Conservation (phyloP, 2,888 invertebrate genomes). For the Xanthorhoe designata region DNA sequence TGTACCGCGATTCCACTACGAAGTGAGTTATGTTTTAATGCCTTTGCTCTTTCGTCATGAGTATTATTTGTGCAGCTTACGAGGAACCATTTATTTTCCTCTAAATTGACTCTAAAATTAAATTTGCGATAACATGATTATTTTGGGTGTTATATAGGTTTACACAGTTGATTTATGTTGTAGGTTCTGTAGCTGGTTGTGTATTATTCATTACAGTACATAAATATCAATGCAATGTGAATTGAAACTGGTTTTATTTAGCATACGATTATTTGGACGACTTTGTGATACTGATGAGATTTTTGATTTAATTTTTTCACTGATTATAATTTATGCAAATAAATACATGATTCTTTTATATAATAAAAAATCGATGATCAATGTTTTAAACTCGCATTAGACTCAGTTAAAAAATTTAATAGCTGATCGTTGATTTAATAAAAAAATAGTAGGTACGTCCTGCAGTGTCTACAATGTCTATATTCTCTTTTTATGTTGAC, state of each 20-base stretch:
- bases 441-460: no score
- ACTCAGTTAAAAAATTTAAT: no score
- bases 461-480: no score
- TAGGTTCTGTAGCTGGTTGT: not conserved
- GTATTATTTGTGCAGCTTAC: conserved; percentile 32
- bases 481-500: no score
- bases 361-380: no score
- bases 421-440: no score
- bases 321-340: no score
- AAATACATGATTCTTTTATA: no score
- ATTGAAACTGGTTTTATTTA: not conserved
- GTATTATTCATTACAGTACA: conserved; percentile 1
- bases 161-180: not conserved
- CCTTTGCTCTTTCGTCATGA: conserved; percentile 35
- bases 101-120: conserved; percentile 19
- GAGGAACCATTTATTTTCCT: conserved; percentile 28
- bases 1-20: conserved; percentile 32
- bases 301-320: not conserved
- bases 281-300: not conserved
- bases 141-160: conserved; percentile 3
- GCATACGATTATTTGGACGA: not conserved
- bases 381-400: no score
- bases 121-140: conserved; percentile 13
- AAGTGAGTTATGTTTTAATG: conserved; percentile 32
- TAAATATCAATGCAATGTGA: conserved; percentile 1